A percentile compares a stretch with the other conserved stretches of the same genome.
Evolutionary conservation across 2,888 invertebrate genomes (phyloP).

Genomic region (Agonopterix subpropinquella): DNA sequence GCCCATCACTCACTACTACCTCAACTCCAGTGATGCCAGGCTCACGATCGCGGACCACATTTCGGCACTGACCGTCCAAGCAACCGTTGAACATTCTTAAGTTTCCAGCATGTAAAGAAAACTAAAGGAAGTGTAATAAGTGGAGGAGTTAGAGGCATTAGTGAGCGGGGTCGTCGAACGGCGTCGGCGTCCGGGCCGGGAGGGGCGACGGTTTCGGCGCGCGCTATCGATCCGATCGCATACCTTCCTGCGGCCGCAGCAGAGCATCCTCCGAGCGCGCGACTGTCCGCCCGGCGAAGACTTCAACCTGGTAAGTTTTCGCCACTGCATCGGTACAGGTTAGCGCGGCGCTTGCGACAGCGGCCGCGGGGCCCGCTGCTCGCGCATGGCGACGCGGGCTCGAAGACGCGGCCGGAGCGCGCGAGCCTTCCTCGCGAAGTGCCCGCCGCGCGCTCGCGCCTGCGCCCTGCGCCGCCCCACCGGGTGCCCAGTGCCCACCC

Average conservation of each 20-base stretch:
- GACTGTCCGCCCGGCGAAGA: conserved; percentile 79
- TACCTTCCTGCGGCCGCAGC: conserved; percentile 97
- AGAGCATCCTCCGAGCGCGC: conserved; percentile 93
- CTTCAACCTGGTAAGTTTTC: conserved; percentile 87
- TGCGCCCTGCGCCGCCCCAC: conserved; percentile 37
- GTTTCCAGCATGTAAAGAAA: conserved; percentile 1
- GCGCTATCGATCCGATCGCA: conserved; percentile 72
- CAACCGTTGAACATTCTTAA: conserved; percentile 7
- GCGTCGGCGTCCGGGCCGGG: conserved; percentile 69
- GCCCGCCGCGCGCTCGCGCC: conserved; percentile 56
- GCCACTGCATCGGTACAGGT: conserved; percentile 88
- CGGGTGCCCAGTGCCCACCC: conserved; percentile 41
- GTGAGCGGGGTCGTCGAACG: conserved; percentile 67
- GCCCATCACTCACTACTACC: not conserved
- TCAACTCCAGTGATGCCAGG: not conserved
- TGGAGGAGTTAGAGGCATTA: conserved; percentile 50
- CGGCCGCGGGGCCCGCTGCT: conserved; percentile 66
- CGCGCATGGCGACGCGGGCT: conserved; percentile 64
- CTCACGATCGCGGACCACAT: not conserved
- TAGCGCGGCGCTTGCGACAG: conserved; percentile 75
- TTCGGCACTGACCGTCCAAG: conserved; percentile 3
- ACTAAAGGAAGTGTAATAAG: conserved; percentile 18
- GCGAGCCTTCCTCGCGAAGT: conserved; percentile 70
- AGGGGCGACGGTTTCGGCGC: conserved; percentile 71
- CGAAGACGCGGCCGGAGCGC: conserved; percentile 64